Evolutionary conservation across 2,888 invertebrate species (phyloP), one percentile per base, ranked within the genome.

Genomic region (Apocheima hispidaria): DNA sequence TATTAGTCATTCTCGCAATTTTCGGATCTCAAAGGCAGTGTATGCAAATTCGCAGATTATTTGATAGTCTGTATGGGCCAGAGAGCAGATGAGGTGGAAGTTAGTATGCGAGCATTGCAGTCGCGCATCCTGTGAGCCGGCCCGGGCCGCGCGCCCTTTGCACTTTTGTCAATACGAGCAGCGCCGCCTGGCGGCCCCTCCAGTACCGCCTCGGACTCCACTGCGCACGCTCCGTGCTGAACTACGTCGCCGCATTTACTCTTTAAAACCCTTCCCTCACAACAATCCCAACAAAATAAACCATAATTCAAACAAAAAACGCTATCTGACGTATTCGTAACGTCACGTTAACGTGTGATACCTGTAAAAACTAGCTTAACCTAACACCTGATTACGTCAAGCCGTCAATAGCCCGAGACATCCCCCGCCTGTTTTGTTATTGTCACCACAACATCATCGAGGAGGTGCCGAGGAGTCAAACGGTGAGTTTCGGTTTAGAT

Each of bases 81-180:
- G 41, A 9, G 26, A 57, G 48, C 56, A 63, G 58, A 23, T 52
- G 48, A n/a, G 9, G 2, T 28, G 33, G 23, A 21, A 40, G 57
- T 58, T 28, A 10, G 56, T 55, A 28, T 49, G 33, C 1, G 30
- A 33, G 30, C 28, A 49, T 18, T 58, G 57, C 66, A 59, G 35
- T 59, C 36, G 75, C 75, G 76, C 75, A 79, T 77, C 74, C 71
- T 73, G 67, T 14, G n/a, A 28, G 18, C 60, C 66, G 66, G 49
- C 66, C 79, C 76, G 77, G 73, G 71, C 72, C 52, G 51, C 74
- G 76, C 79, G 86, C 82, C 87, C 87, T 85, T 83, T 85, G 84
- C 90, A 87, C 86, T 87, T 90, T 88, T 90, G 86, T 90, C 91
- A 89, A 90, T 90, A 90, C 83, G 75, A 67, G 66, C 79, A 84